Evolutionary conservation across 2,113 vertebrate genomes (phyloP), one percentile per base, ranked within the genome.

Genomic region (Spermophilus dauricus): DNA sequence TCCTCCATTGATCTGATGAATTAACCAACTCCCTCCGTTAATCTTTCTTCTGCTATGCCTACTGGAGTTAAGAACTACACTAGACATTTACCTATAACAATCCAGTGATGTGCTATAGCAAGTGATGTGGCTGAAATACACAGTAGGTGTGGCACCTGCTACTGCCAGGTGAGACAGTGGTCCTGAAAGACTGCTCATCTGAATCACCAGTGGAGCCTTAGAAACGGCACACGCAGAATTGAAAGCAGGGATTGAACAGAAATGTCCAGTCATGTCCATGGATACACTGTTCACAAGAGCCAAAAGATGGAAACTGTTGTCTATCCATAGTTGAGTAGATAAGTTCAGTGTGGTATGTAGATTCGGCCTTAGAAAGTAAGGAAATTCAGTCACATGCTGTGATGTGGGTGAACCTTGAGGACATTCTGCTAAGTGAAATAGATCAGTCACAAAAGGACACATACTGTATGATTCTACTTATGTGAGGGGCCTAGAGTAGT

Each of bases 131-230:
- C 37, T 73, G n/a, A 32, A 63, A 51, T 28, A 11, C 8, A 4
- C 13, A 17, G 20, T 63, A 69, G 26, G 39, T 1, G 2, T 2
- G 4, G 24, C 53, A 14, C 63, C 0, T 9, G 12, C 18, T 14
- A 20, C n/a, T 13, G 0, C 58, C 37, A 34, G 76, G 39, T 65
- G 8, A 61, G 24, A 56, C 8, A 32, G 56, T 51, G 53, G 28
- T 12, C 81, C 65, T 63, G 16, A 42, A 58, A 58, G 53, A 58
- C 4, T 4, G 2, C 65, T 26, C 7, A 16, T 37, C 32, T 30
- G 11, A 61, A 32, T 13, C 65, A 14, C 18, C 69, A 5, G 20
- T 2, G 45, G 56, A n/a, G 20, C 6, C 22, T 53, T 34, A 28
- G 8, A 78, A 39, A 65, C n/a, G 53, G 22, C 42, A 72, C 0